Conservation (phyloP, 2,888 invertebrate genomes). For the Napeogenes inachia region DNA sequence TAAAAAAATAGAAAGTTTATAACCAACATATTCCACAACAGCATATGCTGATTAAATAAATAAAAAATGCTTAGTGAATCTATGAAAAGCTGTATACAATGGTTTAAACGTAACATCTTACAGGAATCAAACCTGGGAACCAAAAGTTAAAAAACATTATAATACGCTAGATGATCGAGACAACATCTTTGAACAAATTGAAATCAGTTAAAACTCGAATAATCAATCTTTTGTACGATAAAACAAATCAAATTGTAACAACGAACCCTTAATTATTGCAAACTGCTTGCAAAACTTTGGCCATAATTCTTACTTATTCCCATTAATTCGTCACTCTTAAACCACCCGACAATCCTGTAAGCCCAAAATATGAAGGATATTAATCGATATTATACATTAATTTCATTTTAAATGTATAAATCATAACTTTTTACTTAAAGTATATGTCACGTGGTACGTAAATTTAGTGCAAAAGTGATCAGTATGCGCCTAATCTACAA, state of each 20-base stretch:
- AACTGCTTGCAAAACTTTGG: constrained; percentile 1
- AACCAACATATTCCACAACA: too few relatives aligned
- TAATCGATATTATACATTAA: neutral
- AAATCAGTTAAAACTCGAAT: neutral
- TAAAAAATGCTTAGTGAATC: too few relatives aligned
- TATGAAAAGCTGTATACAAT: too few relatives aligned
- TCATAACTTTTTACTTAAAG: neutral
- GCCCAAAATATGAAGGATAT: constrained; percentile 4
- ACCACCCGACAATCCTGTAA: constrained; percentile 3
- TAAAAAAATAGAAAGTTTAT: too few relatives aligned
- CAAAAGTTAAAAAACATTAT: too few relatives aligned
- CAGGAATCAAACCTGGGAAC: too few relatives aligned
- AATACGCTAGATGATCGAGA: too few relatives aligned
- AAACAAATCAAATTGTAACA: constrained; percentile 2
- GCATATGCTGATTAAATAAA: too few relatives aligned
- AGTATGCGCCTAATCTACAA: neutral
- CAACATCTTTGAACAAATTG: neutral
- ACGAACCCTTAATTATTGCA: neutral
- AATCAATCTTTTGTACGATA: constrained; percentile 3
- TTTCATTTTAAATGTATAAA: neutral
- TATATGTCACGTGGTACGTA: neutral
- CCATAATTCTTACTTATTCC: constrained; percentile 3
- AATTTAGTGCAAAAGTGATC: neutral
- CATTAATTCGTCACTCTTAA: constrained; percentile 7
- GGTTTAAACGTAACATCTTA: too few relatives aligned